Base-by-base conservation (phyloP, 2,888 invertebrate genomes). In the Caenorhabditis virilis region DNA sequence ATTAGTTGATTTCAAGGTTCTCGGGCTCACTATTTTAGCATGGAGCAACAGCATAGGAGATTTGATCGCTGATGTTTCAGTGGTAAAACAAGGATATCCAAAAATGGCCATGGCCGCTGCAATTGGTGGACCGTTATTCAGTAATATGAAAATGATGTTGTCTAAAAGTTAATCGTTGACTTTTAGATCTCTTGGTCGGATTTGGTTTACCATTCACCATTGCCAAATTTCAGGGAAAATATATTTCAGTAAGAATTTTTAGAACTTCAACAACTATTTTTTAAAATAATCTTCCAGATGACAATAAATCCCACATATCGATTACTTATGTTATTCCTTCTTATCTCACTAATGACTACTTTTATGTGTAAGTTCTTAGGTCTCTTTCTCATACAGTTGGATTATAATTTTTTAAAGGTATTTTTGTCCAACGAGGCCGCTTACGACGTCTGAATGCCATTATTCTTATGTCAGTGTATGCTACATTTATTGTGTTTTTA, bases 121-220 rank as follows among this genome's bases (percentile, higher is more conserved):
- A 60, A 88, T 88, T 79, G 89, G 89, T 18, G 89, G 89, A 6
- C 89, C 89, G 1, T 84, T 89, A 56, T 88, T 89, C 77, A 89
- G 88, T 88, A 85, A 53, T 69, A 11, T 20, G 9, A n/a, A n/a
- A n/a, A n/a, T n/a, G n/a, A n/a, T 9, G 15, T 38, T 20, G 20
- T 47, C 13, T 20, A n/a, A 16, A 18, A 20, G 5, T 46, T 33
- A 9, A 7, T 25, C 1, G 16, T n/a, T 33, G 27, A 23, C 15
- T 58, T 72, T 48, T 42, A 78, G 78, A 78, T 66, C 55, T 78
- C 13, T 61, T 78, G n/a, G 66, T 79, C 13, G 79, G 79, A 9
- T 79, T 79, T 51, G 79, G 79, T 3, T 39, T 78, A 2, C 69
- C 79, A 5, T 79, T 79, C 48, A 47, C 72, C 15, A 75, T 79